Percentiles rank a stretch among this genome's conserved stretches.
Conservation (phyloP, 2,888 invertebrate species). For the Stenurella melanura region DNA sequence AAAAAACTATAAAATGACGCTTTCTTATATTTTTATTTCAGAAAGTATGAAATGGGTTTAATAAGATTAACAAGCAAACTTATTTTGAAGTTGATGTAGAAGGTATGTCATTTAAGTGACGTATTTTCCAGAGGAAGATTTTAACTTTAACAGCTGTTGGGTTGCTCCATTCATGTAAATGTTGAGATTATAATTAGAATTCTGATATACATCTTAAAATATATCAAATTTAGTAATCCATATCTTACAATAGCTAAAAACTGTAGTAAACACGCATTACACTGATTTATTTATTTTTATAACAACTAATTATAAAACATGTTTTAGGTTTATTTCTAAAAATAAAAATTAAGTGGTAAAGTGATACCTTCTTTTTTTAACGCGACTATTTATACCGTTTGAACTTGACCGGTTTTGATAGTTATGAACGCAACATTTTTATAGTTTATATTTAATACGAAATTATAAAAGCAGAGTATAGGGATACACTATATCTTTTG, state of each 20-base stretch:
- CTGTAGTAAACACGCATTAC: slow-evolving; percentile 28
- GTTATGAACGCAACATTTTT: slow-evolving; percentile 23
- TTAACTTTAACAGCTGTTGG: slow-evolving; percentile 63
- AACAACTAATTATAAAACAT: slow-evolving; percentile 31
- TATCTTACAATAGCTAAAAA: slow-evolving; percentile 41
- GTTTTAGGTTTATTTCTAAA: slow-evolving; percentile 32
- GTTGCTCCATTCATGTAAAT: slow-evolving; percentile 62
- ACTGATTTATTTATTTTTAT: slow-evolving; percentile 40
- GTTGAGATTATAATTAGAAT: slow-evolving; percentile 61
- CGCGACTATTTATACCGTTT: slow-evolving; percentile 30
- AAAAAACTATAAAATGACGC: slow-evolving; percentile 40
- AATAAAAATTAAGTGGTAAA: slow-evolving; percentile 40
- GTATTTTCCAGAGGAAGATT: slow-evolving; percentile 58
- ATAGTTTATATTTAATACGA: slow-evolving; percentile 10
- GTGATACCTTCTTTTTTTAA: slow-evolving; percentile 39
- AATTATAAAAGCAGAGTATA: slow-evolving; percentile 2
- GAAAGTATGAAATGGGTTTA: slow-evolving; percentile 52
- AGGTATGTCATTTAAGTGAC: slow-evolving; percentile 57
- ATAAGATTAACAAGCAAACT: slow-evolving; percentile 54
- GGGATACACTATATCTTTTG: neutral
- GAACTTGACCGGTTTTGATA: slow-evolving; percentile 44
- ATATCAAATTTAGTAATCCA: slow-evolving; percentile 45
- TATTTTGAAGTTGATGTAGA: slow-evolving; percentile 54
- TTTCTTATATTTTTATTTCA: slow-evolving; percentile 46
- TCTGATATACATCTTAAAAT: slow-evolving; percentile 49